Evolutionary conservation across 2,888 invertebrate species (phyloP), one percentile per base, ranked within the genome.

Genomic region (Mystacides longicornis): DNA sequence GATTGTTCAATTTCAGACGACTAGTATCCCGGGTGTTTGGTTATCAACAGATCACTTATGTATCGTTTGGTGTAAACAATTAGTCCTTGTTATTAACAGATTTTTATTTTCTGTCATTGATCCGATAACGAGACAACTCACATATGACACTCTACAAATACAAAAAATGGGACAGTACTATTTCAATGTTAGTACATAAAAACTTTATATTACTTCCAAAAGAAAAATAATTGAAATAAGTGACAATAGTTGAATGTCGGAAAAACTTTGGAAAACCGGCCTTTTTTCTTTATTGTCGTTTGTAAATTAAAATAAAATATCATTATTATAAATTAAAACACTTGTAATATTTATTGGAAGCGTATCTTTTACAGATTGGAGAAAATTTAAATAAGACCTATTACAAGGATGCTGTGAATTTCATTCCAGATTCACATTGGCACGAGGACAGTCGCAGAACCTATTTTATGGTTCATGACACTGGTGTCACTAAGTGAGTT

Each of bases 11-110:
- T 72, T 78, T 52, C 68, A 89, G 82, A 81, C 85, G 1, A 85
- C 86, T 52, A 79, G 83, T 23, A 81, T 95, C 52, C 93, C 95
- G 0, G 82, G 81, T 52, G 89, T 89, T 1, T 95, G 95, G 91
- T 75, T 87, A 7, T 86, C 93, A 3, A 85, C 89, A 1, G 94
- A 96, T 70, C 97, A 97, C 69, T 80, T 91, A 11, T 88, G 90
- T 64, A 90, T 94, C 64, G 84, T 93, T 2, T 97, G 96, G 96
- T 95, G 92, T 70, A 89, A 93, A 65, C 93, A 96, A 70, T 74
- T 94, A 42, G 85, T 94, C 1, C 69, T 93, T 67, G 81, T 83
- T 0, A 77, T 93, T 54, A 87, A 87, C 59, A 78, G 88, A 63
- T 86, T 89, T 51, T 73, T 96, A 7, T 95, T 93, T 71, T 89